Base-by-base conservation (phyloP, 2,797 vertebrate genomes). In the Girardinus metallicus region DNA sequence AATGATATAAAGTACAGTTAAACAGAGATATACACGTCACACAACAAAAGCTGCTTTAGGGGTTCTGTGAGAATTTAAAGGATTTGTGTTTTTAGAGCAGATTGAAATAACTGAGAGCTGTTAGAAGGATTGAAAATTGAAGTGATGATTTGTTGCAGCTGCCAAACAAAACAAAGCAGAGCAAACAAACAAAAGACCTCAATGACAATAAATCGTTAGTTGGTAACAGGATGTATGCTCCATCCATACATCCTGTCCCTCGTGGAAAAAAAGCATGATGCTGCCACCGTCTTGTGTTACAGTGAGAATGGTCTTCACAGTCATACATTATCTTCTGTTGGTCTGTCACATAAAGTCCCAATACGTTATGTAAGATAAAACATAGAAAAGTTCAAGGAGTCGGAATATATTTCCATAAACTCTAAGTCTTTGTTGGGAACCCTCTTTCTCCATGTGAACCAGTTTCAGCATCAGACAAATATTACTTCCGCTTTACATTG, bases 131-230 rank as follows among this genome's bases (percentile, higher is more conserved):
- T 75, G 82, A 73, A 81, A 87, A 84, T 75, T 86, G 66, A 85
- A 83, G 62, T 31, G 49, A 82, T 84, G 84, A 78, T 81, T 80
- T 74, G 47, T 64, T 82, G 43, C 81, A 85, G 87, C 70, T 85
- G 84, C 80, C 83, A 85, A 86, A 83, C 80, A 85, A 81, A 84
- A 83, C 64, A 10, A 74, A 74, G 70, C 73, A 75, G 85, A 34
- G 23, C 86, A 86, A 83, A 62, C 92, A 92, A 91, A 93, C 83
- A 90, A 44, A 81, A 87, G 78, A 74, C 87, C 87, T 90, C 79
- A 91, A 81, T 88, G 89, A 91, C 89, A 90, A 93, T 90, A 90
- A 91, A 92, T 87, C 76, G 66, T n/a, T n/a, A n/a, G 53, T n/a
- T 11, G 1, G 10, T n/a, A n/a, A n/a, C n/a, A n/a, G n/a, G n/a